Percentiles rank a stretch among this genome's conserved stretches.
phyloP scores from a whole-genome alignment of 2,888 invertebrate genomes.

The Tetragonula carbonaria region DNA sequence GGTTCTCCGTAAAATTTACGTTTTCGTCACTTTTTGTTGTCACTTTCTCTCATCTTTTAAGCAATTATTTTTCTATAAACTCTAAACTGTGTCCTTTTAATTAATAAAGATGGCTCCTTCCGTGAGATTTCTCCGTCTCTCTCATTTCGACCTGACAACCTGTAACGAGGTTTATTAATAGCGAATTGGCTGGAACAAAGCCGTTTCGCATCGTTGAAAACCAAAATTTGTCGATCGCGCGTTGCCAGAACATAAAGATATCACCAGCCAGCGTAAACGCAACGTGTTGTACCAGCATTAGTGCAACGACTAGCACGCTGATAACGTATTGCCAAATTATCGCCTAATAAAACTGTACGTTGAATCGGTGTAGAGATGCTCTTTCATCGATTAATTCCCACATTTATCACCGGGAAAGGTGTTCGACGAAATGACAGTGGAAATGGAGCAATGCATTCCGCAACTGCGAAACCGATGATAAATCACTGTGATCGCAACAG shows the following conservation, averaged over 20 bases:
- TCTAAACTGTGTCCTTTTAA: neutral
- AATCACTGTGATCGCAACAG: neutral
- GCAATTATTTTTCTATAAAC: neutral
- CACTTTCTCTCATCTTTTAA: too few species aligned
- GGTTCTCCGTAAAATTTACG: neutral
- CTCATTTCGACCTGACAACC: too few species aligned
- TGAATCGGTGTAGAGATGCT: neutral
- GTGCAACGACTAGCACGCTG: neutral
- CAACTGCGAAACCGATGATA: neutral
- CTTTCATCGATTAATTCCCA: neutral
- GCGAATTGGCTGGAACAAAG: slow-evolving; percentile 31
- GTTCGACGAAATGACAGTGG: neutral
- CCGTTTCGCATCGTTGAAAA: slow-evolving; percentile 15
- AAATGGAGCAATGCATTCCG: neutral
- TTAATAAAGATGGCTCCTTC: neutral
- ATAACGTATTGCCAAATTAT: slow-evolving; percentile 11
- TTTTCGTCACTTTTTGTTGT: too few species aligned
- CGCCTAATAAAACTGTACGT: slow-evolving; percentile 35
- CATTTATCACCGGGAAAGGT: slow-evolving; percentile 11
- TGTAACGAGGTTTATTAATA: neutral
- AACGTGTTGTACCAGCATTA: slow-evolving; percentile 29
- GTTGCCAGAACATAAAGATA: slow-evolving; percentile 29
- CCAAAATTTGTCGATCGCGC: slow-evolving; percentile 39
- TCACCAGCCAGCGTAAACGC: slow-evolving; percentile 22
- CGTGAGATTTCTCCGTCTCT: neutral